These are phyloP conservation scores for Alauda arvensis DNA, from an alignment of 2,797 vertebrate species.

Conservation along the genomic window DNA sequence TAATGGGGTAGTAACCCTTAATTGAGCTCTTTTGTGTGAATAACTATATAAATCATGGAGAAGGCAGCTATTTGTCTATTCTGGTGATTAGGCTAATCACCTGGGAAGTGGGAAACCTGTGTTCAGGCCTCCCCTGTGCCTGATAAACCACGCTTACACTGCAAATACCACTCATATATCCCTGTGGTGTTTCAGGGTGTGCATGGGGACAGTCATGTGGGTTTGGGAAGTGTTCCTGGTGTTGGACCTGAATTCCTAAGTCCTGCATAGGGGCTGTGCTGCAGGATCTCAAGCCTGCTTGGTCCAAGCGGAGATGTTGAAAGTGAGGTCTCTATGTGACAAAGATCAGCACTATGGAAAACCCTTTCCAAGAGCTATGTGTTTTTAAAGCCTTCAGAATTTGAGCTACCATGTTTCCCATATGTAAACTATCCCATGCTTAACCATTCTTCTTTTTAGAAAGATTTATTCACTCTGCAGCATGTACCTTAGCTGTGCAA, in stretches of 20 bases:
- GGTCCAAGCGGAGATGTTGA: neutral
- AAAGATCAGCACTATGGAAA: neutral
- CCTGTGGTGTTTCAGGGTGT: neutral
- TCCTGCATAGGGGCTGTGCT: neutral
- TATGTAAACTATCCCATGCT: neutral
- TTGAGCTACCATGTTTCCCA: neutral
- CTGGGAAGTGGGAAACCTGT: constrained; percentile 16
- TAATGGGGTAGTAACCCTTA: constrained; percentile 18
- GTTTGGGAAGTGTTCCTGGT: neutral
- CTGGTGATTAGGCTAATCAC: neutral
- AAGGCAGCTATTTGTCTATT: constrained; percentile 38
- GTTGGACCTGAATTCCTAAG: neutral
- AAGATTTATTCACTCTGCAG: neutral
- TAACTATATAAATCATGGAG: constrained; percentile 17
- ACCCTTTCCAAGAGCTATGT: neutral
- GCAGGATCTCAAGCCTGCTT: neutral
- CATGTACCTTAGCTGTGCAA: neutral
- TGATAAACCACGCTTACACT: constrained; percentile 2
- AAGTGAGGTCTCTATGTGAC: neutral
- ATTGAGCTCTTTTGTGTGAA: constrained; percentile 25
- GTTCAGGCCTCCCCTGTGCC: neutral
- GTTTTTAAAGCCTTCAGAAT: neutral
- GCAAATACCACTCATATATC: neutral
- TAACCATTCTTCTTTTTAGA: neutral
- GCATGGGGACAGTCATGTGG: accelerated